Evolutionary conservation across 2,113 vertebrate genomes (phyloP), one percentile per base, ranked within the genome.

Genomic region (Erythrocercus mccallii): DNA sequence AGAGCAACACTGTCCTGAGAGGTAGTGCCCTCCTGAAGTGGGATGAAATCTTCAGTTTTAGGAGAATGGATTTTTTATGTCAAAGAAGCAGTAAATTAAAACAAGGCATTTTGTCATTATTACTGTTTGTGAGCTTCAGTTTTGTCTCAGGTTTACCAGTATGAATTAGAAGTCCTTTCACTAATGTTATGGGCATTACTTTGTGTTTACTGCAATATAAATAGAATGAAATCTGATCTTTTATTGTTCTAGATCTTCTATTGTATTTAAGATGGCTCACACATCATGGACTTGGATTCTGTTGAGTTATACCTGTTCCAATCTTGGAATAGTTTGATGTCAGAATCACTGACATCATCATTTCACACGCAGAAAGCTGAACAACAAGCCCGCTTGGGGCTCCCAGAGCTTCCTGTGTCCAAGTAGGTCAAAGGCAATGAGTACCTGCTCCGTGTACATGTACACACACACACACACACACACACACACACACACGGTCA

Each of bases 51-150:
- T 73, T 37, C 58, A 54, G 40, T 45, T 89, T 42, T 53, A 60
- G 24, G 22, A 70, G 35, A 44, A 84, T 9, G 5, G 20, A 37
- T 35, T 73, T 86, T 83, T 77, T 47, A 65, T 58, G 54, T 85
- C 73, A 69, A 87, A 81, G 15, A 85, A 87, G 31, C 6, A 51
- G 27, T 66, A 53, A 91, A 85, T 74, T 53, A 79, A 84, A 90
- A 14, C 15, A 62, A 48, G 69, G 15, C 20, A 56, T 15, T 71
- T 25, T 74, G 20, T 45, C 15, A 15, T 64, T 76, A 31, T 17
- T 60, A 83, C 3, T 25, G 11, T 57, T 8, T 15, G 9, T 22
- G 45, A 82, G 40, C 45, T 91, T 79, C 25, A 31, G 18, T 44
- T 88, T 89, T 69, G 64, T 30, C 53, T 30, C 76, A 60, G 16